These are phyloP conservation scores for Agonum fuliginosum DNA, from an alignment of 2,888 invertebrate genomes.

Conservation along the genomic window DNA sequence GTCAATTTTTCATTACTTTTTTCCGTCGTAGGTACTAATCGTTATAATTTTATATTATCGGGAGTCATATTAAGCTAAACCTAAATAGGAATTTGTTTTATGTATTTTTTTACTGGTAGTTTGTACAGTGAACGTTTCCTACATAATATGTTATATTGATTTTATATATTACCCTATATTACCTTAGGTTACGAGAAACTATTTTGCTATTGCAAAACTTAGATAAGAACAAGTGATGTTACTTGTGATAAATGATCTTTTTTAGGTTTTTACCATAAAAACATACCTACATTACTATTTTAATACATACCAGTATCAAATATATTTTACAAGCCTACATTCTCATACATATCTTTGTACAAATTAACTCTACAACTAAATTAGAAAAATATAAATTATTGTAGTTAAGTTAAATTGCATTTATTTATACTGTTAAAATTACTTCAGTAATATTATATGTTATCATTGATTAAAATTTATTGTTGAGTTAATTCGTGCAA, in stretches of 20 bases:
- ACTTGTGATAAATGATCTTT: conserved; percentile 57
- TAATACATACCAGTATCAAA: conserved; percentile 4
- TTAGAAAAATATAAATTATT: too few relatives aligned
- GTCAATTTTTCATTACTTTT: conserved; percentile 21
- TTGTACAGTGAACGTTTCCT: neutral
- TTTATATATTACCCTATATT: conserved; percentile 46
- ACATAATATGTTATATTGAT: neutral
- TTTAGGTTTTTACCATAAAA: conserved; percentile 41
- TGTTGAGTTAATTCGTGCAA: neutral
- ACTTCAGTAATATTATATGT: neutral
- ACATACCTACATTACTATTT: conserved; percentile 3
- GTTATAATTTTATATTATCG: neutral
- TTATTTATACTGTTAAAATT: neutral
- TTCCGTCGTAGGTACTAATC: too few relatives aligned
- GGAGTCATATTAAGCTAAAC: conserved; percentile 20
- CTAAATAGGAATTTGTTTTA: neutral
- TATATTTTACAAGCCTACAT: neutral
- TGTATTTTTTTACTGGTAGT: conserved; percentile 24
- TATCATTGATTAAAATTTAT: neutral
- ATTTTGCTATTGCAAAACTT: conserved; percentile 59
- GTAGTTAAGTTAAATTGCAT: neutral
- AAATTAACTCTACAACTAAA: too few relatives aligned
- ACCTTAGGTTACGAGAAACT: conserved; percentile 24
- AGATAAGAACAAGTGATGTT: conserved; percentile 60
- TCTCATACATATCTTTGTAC: conserved; percentile 3